Conservation (phyloP, 2,888 invertebrate species). For the Cerastis leucographa region DNA sequence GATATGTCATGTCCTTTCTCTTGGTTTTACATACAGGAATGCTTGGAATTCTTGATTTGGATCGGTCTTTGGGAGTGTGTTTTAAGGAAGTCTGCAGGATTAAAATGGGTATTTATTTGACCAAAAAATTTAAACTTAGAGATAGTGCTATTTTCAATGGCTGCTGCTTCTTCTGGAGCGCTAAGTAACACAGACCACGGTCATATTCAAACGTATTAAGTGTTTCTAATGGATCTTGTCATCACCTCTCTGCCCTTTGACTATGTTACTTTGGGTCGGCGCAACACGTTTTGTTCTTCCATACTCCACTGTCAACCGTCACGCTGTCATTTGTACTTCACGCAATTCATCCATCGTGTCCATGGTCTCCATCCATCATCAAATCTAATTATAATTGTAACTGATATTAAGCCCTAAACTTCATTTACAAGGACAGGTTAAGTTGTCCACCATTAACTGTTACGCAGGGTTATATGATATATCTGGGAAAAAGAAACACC, state of each 20-base stretch:
- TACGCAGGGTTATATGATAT: too few relatives aligned
- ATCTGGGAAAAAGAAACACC: background rate
- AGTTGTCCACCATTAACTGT: background rate
- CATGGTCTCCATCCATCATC: too few relatives aligned
- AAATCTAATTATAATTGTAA: background rate
- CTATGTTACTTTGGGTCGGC: too few relatives aligned
- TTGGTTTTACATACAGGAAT: constrained; percentile 16
- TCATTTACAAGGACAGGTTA: background rate
- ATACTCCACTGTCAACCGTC: too few relatives aligned
- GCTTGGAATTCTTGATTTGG: constrained; percentile 8
- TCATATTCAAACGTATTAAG: background rate
- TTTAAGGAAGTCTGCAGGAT: background rate
- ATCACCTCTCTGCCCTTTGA: too few relatives aligned
- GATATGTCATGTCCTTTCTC: constrained; percentile 29
- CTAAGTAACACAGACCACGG: too few relatives aligned
- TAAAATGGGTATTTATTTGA: background rate
- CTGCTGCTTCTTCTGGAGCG: background rate
- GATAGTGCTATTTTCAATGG: background rate
- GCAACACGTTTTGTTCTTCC: too few relatives aligned
- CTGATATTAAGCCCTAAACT: background rate
- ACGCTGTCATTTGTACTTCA: too few relatives aligned
- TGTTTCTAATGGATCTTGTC: too few relatives aligned
- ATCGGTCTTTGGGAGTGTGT: background rate
- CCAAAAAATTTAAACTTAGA: background rate
- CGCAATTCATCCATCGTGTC: too few relatives aligned